Evolutionary conservation across 2,888 invertebrate species (phyloP), one percentile per base, ranked within the genome.

Genomic region (Stenodema calcarata): DNA sequence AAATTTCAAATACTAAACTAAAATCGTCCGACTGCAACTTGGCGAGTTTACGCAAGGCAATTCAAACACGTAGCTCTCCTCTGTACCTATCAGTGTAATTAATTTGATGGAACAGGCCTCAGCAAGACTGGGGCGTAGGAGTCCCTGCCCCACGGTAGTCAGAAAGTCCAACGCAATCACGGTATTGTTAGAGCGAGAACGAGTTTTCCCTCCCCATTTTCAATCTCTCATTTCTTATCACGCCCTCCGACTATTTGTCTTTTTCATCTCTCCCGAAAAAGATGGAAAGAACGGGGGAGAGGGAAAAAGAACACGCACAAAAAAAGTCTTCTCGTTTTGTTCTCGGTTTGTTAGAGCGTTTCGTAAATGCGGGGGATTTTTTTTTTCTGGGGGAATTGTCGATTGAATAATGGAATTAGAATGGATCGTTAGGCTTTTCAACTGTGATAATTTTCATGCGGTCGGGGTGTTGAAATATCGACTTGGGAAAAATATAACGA

Each of bases 191-290:
- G 82, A 69, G n/a, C 69, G 70, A 82, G 42, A 70, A 70, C 11
- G 50, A 42, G 18, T n/a, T 16, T 27, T 18, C 41, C 82, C 42
- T 28, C n/a, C 47, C 80, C 80, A 28, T 80, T 62, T 82, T 82
- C 82, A 82, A 82, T 82, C 47, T 82, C 82, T 82, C 82, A 82
- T 82, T 82, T 82, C 82, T 82, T 82, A 82, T 82, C 82, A 70
- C 82, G 82, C 69, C 82, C 69, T 41, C 62, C 47, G 82, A 82
- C 70, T 82, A 70, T 82, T 82, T 70, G 70, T 82, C 82, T 82
- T 82, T 70, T 82, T 82, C 82, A 62, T 82, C 80, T 41, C 78
- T 54, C 47, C 80, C 50, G 54, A 80, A 44, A 44, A 73, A 14
- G 18, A 41, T 35, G 35, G 14, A 41, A 35, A 9, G 28, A 35